Conservation (phyloP, 37 sponge, comb jelly and placozoan species). For the Mnemiopsis leidyi region DNA sequence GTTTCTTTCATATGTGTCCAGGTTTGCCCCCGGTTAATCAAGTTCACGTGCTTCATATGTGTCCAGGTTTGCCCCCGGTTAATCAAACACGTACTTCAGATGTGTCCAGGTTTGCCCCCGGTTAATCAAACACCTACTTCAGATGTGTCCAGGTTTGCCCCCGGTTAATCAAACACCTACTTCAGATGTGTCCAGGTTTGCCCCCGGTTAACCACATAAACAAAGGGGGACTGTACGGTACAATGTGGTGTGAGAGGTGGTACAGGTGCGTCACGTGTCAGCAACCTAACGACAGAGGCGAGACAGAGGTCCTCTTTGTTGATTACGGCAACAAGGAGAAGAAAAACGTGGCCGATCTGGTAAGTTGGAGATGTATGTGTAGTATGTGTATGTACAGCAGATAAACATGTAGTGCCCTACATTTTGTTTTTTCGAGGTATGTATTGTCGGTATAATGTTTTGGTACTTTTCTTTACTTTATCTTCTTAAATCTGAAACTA, state of each 20-base stretch:
- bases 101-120: no score
- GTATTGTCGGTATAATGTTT: no score
- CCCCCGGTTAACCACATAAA: not conserved
- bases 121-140: no score
- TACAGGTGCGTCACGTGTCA: conserved; percentile 24
- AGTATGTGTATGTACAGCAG: not conserved
- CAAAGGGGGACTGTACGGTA: not conserved
- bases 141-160: no score
- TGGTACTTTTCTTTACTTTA: no score
- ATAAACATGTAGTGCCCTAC: no score
- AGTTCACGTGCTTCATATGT: no score
- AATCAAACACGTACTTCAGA: no score
- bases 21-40: not conserved
- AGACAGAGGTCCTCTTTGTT: conserved; percentile 39
- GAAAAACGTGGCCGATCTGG: conserved; percentile 25
- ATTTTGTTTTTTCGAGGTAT: no score
- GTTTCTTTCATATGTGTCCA: conserved; percentile 44
- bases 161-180: no score
- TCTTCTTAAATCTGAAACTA: no score
- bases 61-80: no score
- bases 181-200: conserved; percentile 23
- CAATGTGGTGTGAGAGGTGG: not conserved
- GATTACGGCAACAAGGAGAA: conserved; percentile 39
- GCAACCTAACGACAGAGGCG: not conserved
- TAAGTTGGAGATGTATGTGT: not conserved